A percentile compares a stretch with the other conserved stretches of the same genome.
These are phyloP conservation scores for Parotocinclus haroldoi DNA, from an alignment of 2,797 vertebrate genomes.

Conservation along the genomic window DNA sequence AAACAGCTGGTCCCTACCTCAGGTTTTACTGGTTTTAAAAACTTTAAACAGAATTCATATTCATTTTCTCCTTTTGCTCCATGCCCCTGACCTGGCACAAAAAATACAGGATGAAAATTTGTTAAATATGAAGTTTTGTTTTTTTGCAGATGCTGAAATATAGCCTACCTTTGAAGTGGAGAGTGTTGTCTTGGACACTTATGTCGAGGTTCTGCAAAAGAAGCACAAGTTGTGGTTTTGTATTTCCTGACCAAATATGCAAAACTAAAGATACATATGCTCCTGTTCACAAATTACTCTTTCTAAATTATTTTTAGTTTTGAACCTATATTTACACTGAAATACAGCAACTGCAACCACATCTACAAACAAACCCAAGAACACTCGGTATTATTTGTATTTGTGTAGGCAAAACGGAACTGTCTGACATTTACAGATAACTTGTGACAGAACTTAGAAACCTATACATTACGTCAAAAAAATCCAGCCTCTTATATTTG, in stretches of 20 bases:
- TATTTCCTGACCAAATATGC: background rate
- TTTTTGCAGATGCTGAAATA: constrained; percentile 1
- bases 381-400: too few species aligned
- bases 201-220: constrained; percentile 80
- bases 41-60: constrained; percentile 88
- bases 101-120: constrained; percentile 26
- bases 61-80: constrained; percentile 93
- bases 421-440: background rate
- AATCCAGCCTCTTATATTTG: constrained; percentile 17
- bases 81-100: constrained; percentile 80
- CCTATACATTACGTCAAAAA: background rate
- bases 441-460: background rate
- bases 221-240: background rate
- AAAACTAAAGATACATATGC: background rate
- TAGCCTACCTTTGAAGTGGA: constrained; percentile 82
- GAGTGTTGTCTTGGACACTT: constrained; percentile 76
- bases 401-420: too few species aligned
- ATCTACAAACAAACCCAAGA: too few species aligned
- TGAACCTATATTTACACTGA: too few species aligned
- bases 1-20: constrained; percentile 69
- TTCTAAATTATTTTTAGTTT: too few species aligned
- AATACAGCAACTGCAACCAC: too few species aligned
- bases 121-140: constrained; percentile 4
- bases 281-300: too few species aligned
- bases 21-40: constrained; percentile 80